phyloP scores from a whole-genome alignment of 1,140 invertebrate species.

The Eubasilissa regina region DNA sequence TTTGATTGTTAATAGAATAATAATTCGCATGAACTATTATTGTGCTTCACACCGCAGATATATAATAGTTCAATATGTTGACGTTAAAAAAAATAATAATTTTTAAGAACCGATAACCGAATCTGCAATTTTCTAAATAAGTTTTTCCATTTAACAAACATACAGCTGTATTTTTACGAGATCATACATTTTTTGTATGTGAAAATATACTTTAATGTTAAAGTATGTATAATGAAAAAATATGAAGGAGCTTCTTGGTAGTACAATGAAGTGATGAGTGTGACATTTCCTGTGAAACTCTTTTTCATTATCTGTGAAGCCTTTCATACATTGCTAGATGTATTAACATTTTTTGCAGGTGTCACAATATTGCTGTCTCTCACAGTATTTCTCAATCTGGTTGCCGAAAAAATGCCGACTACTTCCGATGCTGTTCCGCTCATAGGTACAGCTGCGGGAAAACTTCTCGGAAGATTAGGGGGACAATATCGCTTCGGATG shows the following conservation, averaged over 20 bases:
- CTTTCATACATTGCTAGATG: constrained; percentile 19
- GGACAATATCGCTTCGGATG: constrained; percentile 27
- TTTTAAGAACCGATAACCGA: no score
- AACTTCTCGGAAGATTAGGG: constrained; percentile 16
- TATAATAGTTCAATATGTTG: no score
- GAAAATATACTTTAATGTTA: neutral
- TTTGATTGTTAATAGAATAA: no score
- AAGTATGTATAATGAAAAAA: neutral
- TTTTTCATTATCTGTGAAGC: constrained; percentile 18
- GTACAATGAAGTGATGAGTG: neutral
- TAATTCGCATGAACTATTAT: no score
- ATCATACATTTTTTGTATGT: neutral
- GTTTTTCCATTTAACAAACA: no score
- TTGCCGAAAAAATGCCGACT: constrained; percentile 93
- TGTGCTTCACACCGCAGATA: no score
- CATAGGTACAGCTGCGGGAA: constrained; percentile 72
- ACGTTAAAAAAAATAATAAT: no score
- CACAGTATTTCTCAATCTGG: constrained; percentile 97
- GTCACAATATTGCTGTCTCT: constrained; percentile 98
- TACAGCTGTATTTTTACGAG: no score
- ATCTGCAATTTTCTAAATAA: no score
- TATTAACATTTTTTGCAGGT: constrained; percentile 75
- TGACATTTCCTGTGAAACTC: neutral
- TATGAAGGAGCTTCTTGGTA: neutral
- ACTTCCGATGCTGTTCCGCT: constrained; percentile 89